A percentile compares a stretch with the other conserved stretches of the same genome.
Conservation (phyloP, 2,113 vertebrate genomes). For the Sigmodon hispidus region DNA sequence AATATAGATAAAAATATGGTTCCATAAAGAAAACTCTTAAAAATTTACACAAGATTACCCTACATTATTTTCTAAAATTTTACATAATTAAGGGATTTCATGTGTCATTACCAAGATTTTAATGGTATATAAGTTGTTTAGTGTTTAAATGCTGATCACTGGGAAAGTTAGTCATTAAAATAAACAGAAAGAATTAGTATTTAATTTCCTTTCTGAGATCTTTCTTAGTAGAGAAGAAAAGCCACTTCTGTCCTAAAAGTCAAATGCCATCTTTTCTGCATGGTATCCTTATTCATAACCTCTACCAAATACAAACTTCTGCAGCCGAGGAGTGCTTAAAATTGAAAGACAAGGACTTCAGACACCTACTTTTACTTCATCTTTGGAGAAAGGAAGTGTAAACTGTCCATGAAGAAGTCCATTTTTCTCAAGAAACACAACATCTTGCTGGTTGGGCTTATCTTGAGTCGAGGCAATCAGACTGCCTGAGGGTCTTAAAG, state of each 20-base stretch:
- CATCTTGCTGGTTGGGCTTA: slow-evolving; percentile 93
- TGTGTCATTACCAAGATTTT: not conserved
- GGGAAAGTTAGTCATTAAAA: slow-evolving; percentile 37
- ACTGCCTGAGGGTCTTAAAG: slow-evolving; percentile 93
- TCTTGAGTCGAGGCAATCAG: slow-evolving; percentile 93
- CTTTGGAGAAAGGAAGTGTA: slow-evolving; percentile 91
- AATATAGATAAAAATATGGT: not conserved
- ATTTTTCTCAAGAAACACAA: slow-evolving; percentile 98
- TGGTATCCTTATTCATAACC: not conserved
- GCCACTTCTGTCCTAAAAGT: not conserved
- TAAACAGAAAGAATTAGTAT: slow-evolving; percentile 16
- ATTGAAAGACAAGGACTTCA: not conserved
- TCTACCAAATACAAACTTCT: not conserved
- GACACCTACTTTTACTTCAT: slow-evolving; percentile 89
- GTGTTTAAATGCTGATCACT: not conserved
- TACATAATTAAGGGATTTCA: not conserved
- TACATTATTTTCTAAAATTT: not conserved
- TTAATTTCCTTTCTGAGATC: not conserved
- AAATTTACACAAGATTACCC: not conserved
- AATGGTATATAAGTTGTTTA: not conserved
- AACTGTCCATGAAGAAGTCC: slow-evolving; percentile 97
- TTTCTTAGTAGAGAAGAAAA: not conserved
- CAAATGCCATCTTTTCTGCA: not conserved
- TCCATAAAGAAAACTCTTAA: slow-evolving; percentile 16
- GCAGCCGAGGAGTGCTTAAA: not conserved